Base-by-base conservation (phyloP, 2,888 invertebrate genomes). In the Phorcus lineatus region DNA sequence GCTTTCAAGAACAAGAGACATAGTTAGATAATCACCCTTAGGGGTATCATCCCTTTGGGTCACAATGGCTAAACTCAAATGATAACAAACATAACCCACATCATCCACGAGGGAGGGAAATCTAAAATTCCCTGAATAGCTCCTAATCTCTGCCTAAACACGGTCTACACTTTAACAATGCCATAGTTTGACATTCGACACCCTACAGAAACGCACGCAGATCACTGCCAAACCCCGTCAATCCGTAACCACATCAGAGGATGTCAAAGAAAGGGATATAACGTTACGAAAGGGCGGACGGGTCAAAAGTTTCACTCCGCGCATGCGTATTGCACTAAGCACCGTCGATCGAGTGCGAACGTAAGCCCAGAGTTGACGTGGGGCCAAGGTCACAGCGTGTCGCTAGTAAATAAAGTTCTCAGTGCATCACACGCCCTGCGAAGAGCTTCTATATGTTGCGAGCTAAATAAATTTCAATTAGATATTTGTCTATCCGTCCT, bases 381-480 rank as follows among this genome's bases (percentile, higher is more conserved):
- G 16, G 62, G 62, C 62, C 62, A 62, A 62, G 28, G 62, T 62
- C 28, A 28, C 62, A 62, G 17, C 24, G 24, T 28, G 62, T 28
- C 62, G 62, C 62, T 24, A 62, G 28, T 28, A 62, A 62, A 62
- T 62, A 62, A 24, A 28, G 9, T 17, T 28, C 11, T 62, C 28
- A 62, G 62, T 28, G 6, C 62, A 28, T 24, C 16, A 62, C 62
- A 62, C 62, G 28, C 62, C 62, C 62, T 28, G 62, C 17, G 24
- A 24, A n/a, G 16, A 16, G 62, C 62, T 24, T 62, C n/a, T 62
- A 28, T 62, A 62, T 62, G 28, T 28, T 24, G 62, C 28, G 9
- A 62, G 62, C 62, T 62, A 28, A 62, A 62, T 62, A 62, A 62
- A 62, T 62, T 62, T 28, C 62, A 62, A 62, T 62, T 62, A 62